Evolutionary conservation across 2,888 invertebrate species (phyloP), one percentile per base, ranked within the genome.

Genomic region (Chydorus sphaericus): DNA sequence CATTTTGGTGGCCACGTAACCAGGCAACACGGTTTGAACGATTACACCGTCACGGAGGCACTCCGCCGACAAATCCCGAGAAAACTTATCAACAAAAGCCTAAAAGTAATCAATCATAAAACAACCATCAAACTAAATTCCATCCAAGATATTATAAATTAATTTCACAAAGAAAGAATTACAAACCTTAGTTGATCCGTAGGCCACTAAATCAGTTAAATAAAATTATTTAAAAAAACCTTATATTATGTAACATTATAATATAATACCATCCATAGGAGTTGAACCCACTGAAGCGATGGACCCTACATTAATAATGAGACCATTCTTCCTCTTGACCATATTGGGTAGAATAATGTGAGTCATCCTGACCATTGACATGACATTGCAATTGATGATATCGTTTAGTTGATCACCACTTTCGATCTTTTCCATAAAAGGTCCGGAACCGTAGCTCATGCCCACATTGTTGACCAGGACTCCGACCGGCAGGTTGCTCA

Each of bases 1-100:
- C 86, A 91, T 88, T 66, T 92, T 92, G 0, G 92, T 90, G 20
- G 88, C 87, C 1, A 94, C 92, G 62, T 84, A 88, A 2, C 88
- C 90, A 0, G 93, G 92, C 57, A 83, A 71, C 0, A 93, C 74
- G 66, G 84, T 82, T 71, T 93, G 91, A 5, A 90, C 73, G 5
- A 81, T 76, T 23, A 90, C 80, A 1, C 87, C 87, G 39, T 77
- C 72, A 37, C 48, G 51, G 20, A 74, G 71, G 64, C 86, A 89
- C 66, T 89, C 89, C 55, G 80, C 78, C 10, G 79, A 77, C 28
- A 90, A 70, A 63, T 87, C 85, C 51, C 79, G 80, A 4, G 84
- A 79, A 62, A 90, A 80, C 69, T 89, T 89, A 54, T 83, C 81
- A 10, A 88, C 82, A 71, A 81, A 90, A 3, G 87, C 83, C 79